A percentile compares a stretch with the other conserved stretches of the same genome.
These are phyloP conservation scores for Pandion haliaetus DNA, from an alignment of 2,113 vertebrate genomes.

Conservation along the genomic window DNA sequence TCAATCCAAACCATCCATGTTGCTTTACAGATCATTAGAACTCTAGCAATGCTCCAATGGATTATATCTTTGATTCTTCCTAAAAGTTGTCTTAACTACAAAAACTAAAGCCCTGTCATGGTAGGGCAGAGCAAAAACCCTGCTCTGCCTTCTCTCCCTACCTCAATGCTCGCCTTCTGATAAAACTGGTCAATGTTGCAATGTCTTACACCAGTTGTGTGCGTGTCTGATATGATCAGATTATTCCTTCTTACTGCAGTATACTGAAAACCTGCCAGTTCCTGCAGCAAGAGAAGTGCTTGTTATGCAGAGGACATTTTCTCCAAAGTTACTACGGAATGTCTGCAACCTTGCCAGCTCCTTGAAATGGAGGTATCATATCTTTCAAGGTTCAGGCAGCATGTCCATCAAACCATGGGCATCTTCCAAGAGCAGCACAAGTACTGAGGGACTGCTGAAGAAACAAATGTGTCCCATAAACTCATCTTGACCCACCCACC, in stretches of 20 bases:
- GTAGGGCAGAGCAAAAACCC: not conserved
- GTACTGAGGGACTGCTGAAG: not conserved
- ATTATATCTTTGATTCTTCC: not conserved
- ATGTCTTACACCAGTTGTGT: not conserved
- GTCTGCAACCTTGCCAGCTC: not conserved
- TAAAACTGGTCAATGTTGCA: not conserved
- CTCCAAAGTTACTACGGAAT: not conserved
- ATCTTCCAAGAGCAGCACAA: not conserved
- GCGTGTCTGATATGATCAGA: not conserved
- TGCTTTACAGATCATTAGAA: not conserved
- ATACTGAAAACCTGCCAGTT: slow-evolving; percentile 47
- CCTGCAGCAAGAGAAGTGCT: not conserved
- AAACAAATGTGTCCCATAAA: not conserved
- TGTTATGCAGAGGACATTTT: slow-evolving; percentile 36
- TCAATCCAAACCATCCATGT: not conserved
- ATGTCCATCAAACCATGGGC: not conserved
- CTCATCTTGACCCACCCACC: not conserved
- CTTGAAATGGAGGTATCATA: not conserved
- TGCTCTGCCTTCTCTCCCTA: not conserved
- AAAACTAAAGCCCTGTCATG: not conserved
- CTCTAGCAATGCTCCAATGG: not conserved
- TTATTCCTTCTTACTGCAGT: slow-evolving; percentile 27
- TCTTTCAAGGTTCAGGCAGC: not conserved
- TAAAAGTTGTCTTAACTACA: not conserved
- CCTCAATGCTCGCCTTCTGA: not conserved